phyloP scores from a whole-genome alignment of 1,140 invertebrate genomes.

The Linepithema humile region DNA sequence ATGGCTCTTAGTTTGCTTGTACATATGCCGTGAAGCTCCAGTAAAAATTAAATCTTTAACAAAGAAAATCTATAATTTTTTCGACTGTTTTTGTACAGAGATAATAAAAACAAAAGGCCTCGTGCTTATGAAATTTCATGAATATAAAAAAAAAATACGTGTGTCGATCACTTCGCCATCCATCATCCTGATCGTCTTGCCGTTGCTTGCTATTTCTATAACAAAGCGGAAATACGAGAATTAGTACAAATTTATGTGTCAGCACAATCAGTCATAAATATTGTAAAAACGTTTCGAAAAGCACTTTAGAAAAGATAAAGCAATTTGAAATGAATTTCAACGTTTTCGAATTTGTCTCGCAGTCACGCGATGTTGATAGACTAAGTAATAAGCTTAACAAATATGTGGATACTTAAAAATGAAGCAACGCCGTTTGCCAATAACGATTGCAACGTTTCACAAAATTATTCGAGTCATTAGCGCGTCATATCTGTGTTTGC shows the following conservation, averaged over 20 bases:
- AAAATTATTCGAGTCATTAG: neutral
- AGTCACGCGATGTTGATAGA: neutral
- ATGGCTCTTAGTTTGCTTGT: conserved; percentile 83
- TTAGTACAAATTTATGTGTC: neutral
- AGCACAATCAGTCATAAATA: neutral
- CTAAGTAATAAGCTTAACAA: neutral
- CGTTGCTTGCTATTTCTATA: neutral
- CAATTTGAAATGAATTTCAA: neutral
- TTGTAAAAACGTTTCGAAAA: neutral
- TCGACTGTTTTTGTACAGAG: conserved; percentile 85
- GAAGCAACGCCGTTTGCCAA: neutral
- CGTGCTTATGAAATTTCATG: conserved; percentile 85
- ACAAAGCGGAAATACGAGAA: neutral
- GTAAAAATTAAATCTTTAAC: conserved; percentile 82
- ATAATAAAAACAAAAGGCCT: conserved; percentile 84
- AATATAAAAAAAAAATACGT: conserved; percentile 74
- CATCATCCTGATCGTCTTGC: conserved; percentile 20
- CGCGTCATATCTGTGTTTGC: neutral
- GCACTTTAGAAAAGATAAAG: neutral
- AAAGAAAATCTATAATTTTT: conserved; percentile 84
- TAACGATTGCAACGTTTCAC: neutral
- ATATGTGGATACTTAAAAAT: neutral
- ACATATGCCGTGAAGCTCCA: conserved; percentile 83
- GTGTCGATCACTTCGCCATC: conserved; percentile 22
- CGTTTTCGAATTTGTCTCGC: neutral